Base-by-base conservation (phyloP, 2,113 vertebrate genomes). In the Aleadryas rufinucha region DNA sequence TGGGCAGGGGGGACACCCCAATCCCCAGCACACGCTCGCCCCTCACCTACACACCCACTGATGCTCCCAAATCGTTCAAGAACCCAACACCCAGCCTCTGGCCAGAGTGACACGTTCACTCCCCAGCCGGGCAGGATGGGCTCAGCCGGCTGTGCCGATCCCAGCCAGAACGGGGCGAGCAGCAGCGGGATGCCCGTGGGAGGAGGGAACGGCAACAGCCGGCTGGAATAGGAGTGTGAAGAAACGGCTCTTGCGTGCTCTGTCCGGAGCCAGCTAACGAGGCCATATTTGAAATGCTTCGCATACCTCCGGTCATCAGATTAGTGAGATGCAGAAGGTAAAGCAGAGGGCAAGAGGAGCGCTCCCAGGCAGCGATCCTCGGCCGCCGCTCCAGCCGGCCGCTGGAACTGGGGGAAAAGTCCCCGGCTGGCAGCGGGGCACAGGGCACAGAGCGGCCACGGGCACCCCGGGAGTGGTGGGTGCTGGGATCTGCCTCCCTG, bases 271-370 rank as follows among this genome's bases (percentile, higher is more conserved):
- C 96, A 94, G 94, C 92, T 87, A 96, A 94, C 88, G 54, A 95
- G 93, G 95, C 96, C 95, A 96, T 95, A 93, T 95, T 96, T 94
- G 91, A 95, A 95, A 97, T 97, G 95, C 95, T 91, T 97, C 47
- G 92, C 94, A 97, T 97, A 97, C 93, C 94, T 97, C 95, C 65
- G 91, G 90, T 93, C 96, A 96, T 97, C 97, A 95, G 93, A 97
- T 97, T 96, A 97, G 95, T 6, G 9, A 93, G 96, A 96, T 82
- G 93, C 87, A 96, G 96, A 95, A 97, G 96, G 96, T 95, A 97
- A 97, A 75, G 95, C 96, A 94, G 95, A 96, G 96, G 96, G 97
- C 96, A 97, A 71, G 84, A 42, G 87, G 37, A 96, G 91, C 12
- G 3, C 90, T 89, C 90, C 90, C 70, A 59, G 95, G 72, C 89